phyloP scores from a whole-genome alignment of 2,113 vertebrate genomes.

The Galemys pyrenaicus region DNA sequence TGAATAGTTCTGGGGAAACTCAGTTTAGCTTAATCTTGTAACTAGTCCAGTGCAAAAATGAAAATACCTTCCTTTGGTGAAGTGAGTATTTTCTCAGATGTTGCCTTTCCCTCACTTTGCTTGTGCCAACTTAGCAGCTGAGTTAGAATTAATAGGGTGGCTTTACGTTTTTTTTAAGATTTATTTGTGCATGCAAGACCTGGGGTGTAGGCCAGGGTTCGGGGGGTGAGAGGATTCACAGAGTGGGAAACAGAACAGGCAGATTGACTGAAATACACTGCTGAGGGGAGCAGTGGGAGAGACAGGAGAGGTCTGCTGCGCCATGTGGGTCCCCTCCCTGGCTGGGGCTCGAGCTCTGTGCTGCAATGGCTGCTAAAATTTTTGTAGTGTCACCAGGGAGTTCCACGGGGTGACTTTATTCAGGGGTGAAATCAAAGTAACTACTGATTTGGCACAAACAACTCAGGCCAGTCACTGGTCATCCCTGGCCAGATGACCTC shows the following conservation, averaged over 20 bases:
- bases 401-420: background rate
- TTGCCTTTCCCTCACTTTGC: background rate
- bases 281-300: no score
- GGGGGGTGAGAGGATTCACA: no score
- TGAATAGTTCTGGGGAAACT: background rate
- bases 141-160: background rate
- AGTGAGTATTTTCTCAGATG: background rate
- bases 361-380: no score
- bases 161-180: no score
- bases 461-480: accelerated
- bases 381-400: no score
- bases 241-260: no score
- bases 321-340: no score
- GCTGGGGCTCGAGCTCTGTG: no score
- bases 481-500: background rate
- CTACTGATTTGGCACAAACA: background rate
- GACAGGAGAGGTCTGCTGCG: no score
- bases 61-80: background rate
- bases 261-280: no score
- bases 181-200: no score
- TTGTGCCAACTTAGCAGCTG: background rate
- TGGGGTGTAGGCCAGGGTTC: no score
- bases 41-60: background rate
- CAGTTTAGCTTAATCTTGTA: background rate
- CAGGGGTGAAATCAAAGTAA: background rate